Evolutionary conservation across 2,888 invertebrate species (phyloP).

Genomic region (Iselma pallidipennis): DNA sequence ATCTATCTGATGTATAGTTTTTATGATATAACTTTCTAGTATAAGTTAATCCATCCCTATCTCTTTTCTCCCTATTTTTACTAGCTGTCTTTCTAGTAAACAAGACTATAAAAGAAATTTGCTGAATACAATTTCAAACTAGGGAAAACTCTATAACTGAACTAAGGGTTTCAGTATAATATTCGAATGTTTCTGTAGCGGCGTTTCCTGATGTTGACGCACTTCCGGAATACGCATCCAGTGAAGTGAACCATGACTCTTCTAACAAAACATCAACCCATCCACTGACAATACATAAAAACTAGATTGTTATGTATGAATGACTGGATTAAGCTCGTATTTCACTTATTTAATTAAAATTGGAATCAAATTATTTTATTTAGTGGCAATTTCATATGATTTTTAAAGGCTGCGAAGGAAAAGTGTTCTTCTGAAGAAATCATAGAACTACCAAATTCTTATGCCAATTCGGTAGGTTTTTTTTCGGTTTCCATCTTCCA

Average conservation of each 20-base stretch:
- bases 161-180: conserved; percentile 16
- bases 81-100: conserved; percentile 29
- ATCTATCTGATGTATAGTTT: too few species aligned
- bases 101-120: conserved; percentile 41
- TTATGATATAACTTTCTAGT: too few species aligned
- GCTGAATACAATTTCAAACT: conserved; percentile 31
- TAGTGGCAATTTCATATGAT: too few species aligned
- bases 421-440: too few species aligned
- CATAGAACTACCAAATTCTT: too few species aligned
- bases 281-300: not conserved
- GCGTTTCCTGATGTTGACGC: conserved; percentile 40
- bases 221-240: conserved; percentile 32
- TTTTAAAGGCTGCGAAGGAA: too few species aligned
- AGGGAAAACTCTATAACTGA: conserved; percentile 25
- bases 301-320: too few species aligned
- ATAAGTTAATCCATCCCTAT: not conserved
- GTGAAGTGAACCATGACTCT: conserved; percentile 19
- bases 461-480: too few species aligned
- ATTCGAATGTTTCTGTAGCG: conserved; percentile 36
- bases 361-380: too few species aligned
- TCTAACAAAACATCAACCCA: not conserved
- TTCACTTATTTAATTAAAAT: too few species aligned
- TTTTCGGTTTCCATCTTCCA: too few species aligned
- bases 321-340: too few species aligned
- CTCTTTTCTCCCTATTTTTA: not conserved